Evolutionary conservation across 2,888 invertebrate species (phyloP).

Genomic region (Craniophora ligustri): DNA sequence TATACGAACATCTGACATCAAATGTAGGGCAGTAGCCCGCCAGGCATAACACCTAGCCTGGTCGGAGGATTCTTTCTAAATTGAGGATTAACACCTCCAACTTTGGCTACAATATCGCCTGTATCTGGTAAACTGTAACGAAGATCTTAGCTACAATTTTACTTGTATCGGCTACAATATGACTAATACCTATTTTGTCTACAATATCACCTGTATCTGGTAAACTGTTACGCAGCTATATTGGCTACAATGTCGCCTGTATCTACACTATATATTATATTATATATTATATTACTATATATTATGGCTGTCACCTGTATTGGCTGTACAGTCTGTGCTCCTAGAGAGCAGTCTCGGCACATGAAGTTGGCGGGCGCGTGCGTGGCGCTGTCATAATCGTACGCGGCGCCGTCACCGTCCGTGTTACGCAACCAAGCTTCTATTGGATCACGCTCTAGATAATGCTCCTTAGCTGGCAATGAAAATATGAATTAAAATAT

Average conservation of each 20-base stretch:
- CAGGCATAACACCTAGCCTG: too few species aligned
- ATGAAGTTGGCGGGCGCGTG: slow-evolving; percentile 78
- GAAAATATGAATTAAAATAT: background rate
- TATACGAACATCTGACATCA: too few species aligned
- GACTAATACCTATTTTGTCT: too few species aligned
- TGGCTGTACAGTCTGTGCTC: slow-evolving; percentile 62
- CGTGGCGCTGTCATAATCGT: slow-evolving; percentile 74
- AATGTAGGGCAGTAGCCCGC: too few species aligned
- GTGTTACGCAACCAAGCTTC: slow-evolving; percentile 61
- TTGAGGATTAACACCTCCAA: too few species aligned
- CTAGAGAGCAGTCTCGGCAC: slow-evolving; percentile 65
- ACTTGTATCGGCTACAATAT: too few species aligned
- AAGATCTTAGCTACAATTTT: too few species aligned
- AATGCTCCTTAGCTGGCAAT: slow-evolving; percentile 70
- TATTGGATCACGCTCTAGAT: slow-evolving; percentile 64
- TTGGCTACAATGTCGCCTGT: background rate
- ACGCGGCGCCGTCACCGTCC: slow-evolving; percentile 56
- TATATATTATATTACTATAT: too few species aligned
- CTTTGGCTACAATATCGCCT: background rate
- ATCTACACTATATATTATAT: background rate
- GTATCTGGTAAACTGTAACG: background rate
- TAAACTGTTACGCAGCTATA: background rate
- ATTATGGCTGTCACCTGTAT: slow-evolving; percentile 28
- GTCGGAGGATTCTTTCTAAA: too few species aligned
- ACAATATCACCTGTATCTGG: background rate